Evolutionary conservation across 2,113 vertebrate genomes (phyloP).

Genomic region (Cololabis saira): DNA sequence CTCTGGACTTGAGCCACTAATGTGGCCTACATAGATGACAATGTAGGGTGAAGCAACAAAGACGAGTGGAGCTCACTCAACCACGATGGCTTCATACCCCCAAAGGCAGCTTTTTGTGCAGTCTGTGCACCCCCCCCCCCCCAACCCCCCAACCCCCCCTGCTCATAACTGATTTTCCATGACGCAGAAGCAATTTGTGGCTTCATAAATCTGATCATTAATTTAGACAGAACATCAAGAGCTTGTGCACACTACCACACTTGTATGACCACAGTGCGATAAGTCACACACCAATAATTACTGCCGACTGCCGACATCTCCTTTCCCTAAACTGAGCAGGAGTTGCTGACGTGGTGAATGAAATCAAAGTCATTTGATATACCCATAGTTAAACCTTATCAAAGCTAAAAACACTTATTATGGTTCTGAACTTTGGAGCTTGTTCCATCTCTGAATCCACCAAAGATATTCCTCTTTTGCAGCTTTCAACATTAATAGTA

Average conservation of each 20-base stretch:
- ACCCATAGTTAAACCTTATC: background rate
- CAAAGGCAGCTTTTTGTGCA: constrained; percentile 5
- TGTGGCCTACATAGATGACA: constrained; percentile 1
- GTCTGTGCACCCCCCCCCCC: constrained; percentile 1
- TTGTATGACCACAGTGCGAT: background rate
- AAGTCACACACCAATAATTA: constrained; percentile 3
- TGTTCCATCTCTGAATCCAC: no score
- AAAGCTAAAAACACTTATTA: background rate
- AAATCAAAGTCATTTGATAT: background rate
- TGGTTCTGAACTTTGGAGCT: background rate
- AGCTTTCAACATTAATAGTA: background rate
- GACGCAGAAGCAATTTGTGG: constrained; percentile 23
- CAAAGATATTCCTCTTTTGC: background rate
- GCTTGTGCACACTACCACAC: background rate
- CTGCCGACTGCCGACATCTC: background rate
- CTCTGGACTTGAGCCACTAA: background rate
- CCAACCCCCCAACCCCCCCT: no score
- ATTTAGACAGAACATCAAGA: constrained; percentile 17
- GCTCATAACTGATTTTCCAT: constrained; percentile 36
- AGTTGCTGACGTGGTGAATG: background rate
- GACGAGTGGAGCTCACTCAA: background rate
- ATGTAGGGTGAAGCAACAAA: background rate
- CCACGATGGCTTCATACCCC: constrained; percentile 4
- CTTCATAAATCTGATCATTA: constrained; percentile 35
- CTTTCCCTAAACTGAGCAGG: background rate